phyloP scores from a whole-genome alignment of 2,797 vertebrate genomes.

The Mastacembelus armatus region DNA sequence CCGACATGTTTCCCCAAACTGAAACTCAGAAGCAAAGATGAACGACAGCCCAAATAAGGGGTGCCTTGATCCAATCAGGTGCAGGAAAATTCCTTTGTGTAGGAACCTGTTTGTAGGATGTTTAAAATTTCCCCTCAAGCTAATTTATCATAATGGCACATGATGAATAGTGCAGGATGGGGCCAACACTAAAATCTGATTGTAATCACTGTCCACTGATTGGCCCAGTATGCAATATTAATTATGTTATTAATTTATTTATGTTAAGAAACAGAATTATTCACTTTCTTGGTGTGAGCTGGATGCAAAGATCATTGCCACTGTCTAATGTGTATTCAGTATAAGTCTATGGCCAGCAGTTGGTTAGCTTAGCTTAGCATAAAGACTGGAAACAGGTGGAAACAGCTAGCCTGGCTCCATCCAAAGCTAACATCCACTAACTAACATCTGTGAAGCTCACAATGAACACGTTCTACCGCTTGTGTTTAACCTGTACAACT shows the following conservation, averaged over 20 bases:
- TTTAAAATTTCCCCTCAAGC: too few species aligned
- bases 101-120: slow-evolving; percentile 1
- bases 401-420: too few species aligned
- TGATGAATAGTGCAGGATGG: too few species aligned
- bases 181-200: neutral
- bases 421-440: neutral
- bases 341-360: neutral
- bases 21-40: slow-evolving; percentile 5
- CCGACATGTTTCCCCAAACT: neutral
- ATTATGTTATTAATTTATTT: too few species aligned
- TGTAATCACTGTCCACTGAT: neutral
- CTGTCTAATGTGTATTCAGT: neutral
- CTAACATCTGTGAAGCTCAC: neutral
- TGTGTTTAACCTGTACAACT: neutral
- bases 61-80: neutral
- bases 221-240: neutral
- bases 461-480: neutral
- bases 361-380: neutral
- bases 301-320: neutral
- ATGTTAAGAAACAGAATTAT: slow-evolving; percentile 14
- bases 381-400: too few species aligned
- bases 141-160: too few species aligned
- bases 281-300: neutral
- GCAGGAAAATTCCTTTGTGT: neutral
- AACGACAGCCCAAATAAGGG: neutral